Percentiles rank a stretch among this genome's conserved stretches.
These are phyloP conservation scores for Tupaia chinensis DNA, from an alignment of 2,113 vertebrate species.

Conservation along the genomic window DNA sequence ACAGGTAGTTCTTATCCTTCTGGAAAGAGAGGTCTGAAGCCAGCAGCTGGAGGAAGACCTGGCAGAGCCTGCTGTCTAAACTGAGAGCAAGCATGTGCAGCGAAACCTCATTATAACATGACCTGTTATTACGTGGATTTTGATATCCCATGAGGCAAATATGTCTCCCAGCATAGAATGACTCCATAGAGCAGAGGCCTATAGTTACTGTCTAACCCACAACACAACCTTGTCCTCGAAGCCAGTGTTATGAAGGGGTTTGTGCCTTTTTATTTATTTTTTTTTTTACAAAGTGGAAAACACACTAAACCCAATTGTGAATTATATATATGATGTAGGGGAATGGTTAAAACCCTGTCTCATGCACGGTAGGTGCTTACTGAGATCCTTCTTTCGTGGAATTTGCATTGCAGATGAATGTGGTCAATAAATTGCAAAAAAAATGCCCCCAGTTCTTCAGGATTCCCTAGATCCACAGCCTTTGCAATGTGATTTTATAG, in stretches of 20 bases:
- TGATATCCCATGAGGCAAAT: slow-evolving; percentile 78
- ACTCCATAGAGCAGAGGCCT: slow-evolving; percentile 66
- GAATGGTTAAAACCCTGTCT: not conserved
- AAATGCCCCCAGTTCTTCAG: not conserved
- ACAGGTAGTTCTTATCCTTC: slow-evolving; percentile 86
- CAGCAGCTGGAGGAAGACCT: slow-evolving; percentile 79
- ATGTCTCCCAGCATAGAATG: slow-evolving; percentile 59
- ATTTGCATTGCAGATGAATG: not conserved
- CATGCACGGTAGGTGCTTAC: not conserved
- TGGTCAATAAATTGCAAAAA: not conserved
- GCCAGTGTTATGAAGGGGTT: slow-evolving; percentile 27
- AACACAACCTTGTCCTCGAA: slow-evolving; percentile 46
- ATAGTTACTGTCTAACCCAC: slow-evolving; percentile 65
- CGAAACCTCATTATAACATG: slow-evolving; percentile 78
- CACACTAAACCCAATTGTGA: not conserved
- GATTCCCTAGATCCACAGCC: not conserved
- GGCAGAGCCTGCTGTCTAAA: slow-evolving; percentile 68
- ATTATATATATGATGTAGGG: not conserved
- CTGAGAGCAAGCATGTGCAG: slow-evolving; percentile 75
- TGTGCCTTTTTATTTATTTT: not conserved
- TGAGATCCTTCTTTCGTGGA: not conserved
- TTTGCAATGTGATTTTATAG: not conserved
- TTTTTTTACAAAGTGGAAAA: not conserved
- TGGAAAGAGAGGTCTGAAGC: slow-evolving; percentile 78
- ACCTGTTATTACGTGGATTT: slow-evolving; percentile 82